Evolutionary conservation across 2,888 invertebrate species (phyloP).

Genomic region (Nebria brevicollis): DNA sequence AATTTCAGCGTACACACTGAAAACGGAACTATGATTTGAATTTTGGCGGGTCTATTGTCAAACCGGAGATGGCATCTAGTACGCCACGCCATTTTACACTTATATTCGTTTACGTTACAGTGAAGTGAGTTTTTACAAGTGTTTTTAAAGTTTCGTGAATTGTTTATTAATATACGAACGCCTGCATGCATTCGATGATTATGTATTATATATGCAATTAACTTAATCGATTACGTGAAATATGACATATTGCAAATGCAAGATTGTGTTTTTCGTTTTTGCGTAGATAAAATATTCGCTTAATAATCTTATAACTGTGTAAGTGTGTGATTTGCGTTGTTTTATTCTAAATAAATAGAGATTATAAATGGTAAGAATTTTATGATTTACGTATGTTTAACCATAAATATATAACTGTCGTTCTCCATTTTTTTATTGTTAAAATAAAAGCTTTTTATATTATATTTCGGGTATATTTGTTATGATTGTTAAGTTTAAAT

Average conservation of each 20-base stretch:
- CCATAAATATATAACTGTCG: background rate
- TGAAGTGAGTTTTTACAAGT: conserved; percentile 31
- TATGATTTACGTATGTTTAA: background rate
- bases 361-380: conserved; percentile 28
- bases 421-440: background rate
- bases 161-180: conserved; percentile 5
- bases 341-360: conserved; percentile 7
- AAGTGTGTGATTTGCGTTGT: background rate
- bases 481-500: too few species aligned
- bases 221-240: conserved; percentile 10
- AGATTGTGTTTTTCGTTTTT: conserved; percentile 22
- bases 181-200: background rate
- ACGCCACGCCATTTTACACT: conserved; percentile 49
- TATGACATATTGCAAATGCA: conserved; percentile 42
- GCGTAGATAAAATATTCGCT: background rate
- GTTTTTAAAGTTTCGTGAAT: conserved; percentile 9
- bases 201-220: conserved; percentile 4
- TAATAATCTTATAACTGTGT: background rate
- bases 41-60: conserved; percentile 43
- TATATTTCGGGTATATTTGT: too few species aligned
- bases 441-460: background rate
- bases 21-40: conserved; percentile 48
- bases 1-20: conserved; percentile 46
- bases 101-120: conserved; percentile 40
- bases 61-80: conserved; percentile 47